Conservation (phyloP, 2,113 vertebrate genomes). For the Lonchura striata region DNA sequence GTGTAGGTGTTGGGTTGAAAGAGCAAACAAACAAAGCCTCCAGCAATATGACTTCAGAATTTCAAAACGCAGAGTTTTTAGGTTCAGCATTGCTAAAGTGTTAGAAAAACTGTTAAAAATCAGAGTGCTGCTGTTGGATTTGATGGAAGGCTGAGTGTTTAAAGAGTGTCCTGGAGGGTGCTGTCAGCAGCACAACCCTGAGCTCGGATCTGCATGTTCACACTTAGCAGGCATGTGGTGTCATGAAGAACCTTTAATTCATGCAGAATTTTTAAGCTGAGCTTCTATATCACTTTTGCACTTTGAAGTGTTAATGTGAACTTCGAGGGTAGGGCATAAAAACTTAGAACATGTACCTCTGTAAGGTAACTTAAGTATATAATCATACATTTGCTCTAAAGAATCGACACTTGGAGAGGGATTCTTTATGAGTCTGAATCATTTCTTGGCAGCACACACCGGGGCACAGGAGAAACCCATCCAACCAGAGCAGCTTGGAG, state of each 20-base stretch:
- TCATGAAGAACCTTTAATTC: neutral
- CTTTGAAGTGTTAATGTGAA: neutral
- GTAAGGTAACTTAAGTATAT: neutral
- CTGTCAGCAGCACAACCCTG: neutral
- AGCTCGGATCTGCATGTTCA: neutral
- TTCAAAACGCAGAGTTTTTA: neutral
- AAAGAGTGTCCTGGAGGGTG: neutral
- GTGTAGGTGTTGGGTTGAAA: neutral
- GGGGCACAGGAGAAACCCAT: conserved; percentile 85
- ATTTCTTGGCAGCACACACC: conserved; percentile 67
- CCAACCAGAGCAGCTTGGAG: conserved; percentile 92
- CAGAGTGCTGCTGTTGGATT: neutral
- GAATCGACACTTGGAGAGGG: neutral
- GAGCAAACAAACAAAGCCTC: neutral
- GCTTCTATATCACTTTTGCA: neutral
- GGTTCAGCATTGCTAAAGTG: neutral
- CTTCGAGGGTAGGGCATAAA: neutral
- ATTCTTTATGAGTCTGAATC: neutral
- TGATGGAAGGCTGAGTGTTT: neutral
- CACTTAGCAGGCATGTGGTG: neutral
- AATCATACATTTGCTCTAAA: neutral
- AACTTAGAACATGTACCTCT: neutral
- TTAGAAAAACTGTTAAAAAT: neutral
- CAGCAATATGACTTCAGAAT: neutral
- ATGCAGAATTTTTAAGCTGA: neutral